Evolutionary conservation across 1,140 invertebrate genomes (phyloP).

Genomic region (Nixonia krombeini): DNA sequence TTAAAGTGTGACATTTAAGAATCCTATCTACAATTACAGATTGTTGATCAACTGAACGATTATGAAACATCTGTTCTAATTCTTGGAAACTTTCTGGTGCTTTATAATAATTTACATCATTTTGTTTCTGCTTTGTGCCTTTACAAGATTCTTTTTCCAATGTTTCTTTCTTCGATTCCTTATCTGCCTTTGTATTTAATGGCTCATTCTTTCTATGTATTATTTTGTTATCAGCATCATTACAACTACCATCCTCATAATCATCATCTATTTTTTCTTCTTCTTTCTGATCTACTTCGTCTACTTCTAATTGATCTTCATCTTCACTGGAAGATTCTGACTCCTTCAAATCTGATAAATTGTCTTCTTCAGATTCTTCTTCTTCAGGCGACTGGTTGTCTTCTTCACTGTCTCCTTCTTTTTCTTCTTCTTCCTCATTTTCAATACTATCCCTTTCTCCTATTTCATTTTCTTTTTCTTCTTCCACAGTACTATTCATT

Average conservation of each 20-base stretch:
- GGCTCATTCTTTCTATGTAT: too few species aligned
- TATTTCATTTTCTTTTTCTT: constrained; percentile 55
- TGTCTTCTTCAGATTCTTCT: constrained; percentile 48
- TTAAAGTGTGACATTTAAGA: constrained; percentile 88
- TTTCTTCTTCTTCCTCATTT: constrained; percentile 54
- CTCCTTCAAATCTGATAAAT: constrained; percentile 70
- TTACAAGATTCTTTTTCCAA: constrained; percentile 17
- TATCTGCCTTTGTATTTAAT: too few species aligned
- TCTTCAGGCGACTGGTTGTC: too few species aligned
- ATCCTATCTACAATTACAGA: constrained; percentile 83
- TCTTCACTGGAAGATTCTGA: constrained; percentile 61
- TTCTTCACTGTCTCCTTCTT: constrained; percentile 60
- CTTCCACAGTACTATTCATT: constrained; percentile 52
- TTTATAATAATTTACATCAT: constrained; percentile 71
- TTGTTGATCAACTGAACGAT: constrained; percentile 76
- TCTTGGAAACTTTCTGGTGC: constrained; percentile 79
- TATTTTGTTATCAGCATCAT: too few species aligned
- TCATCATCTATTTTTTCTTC: too few species aligned
- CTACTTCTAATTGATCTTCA: constrained; percentile 51
- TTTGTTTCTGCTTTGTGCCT: constrained; percentile 13
- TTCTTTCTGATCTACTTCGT: too few species aligned
- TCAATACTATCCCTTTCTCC: constrained; percentile 54
- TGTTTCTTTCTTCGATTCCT: constrained; percentile 16
- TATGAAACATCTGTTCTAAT: constrained; percentile 76
- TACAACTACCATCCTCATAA: too few species aligned